A percentile compares a stretch with the other conserved stretches of the same genome.
Evolutionary conservation across 2,113 vertebrate genomes (phyloP).

Genomic region (Pterocles orientalis): DNA sequence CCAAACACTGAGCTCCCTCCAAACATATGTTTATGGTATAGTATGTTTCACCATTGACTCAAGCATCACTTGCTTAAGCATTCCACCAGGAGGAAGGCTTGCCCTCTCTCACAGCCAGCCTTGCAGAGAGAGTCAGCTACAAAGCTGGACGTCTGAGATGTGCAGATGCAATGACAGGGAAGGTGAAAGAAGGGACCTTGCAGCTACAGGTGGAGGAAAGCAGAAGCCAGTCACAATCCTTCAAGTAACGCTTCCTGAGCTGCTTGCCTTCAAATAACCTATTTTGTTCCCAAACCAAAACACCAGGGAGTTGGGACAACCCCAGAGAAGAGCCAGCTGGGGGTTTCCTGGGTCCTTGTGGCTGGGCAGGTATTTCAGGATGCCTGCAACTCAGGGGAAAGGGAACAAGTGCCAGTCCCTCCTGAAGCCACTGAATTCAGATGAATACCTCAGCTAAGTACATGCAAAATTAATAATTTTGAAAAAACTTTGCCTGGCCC

Average conservation of each 20-base stretch:
- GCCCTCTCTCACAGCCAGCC: background rate
- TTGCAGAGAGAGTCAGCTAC: background rate
- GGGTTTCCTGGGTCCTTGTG: background rate
- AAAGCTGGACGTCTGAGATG: background rate
- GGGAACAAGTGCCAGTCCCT: background rate
- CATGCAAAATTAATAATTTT: background rate
- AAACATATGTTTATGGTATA: fast-evolving
- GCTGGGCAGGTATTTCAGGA: background rate
- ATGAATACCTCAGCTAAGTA: background rate
- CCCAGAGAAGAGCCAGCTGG: background rate
- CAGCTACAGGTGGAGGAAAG: background rate
- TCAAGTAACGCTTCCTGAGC: background rate
- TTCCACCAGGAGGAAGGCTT: background rate
- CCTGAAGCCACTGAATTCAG: background rate
- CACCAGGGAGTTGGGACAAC: background rate
- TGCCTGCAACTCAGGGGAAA: background rate
- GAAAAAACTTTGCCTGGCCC: background rate
- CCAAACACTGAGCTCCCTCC: background rate
- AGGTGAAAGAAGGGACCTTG: background rate
- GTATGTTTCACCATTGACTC: background rate
- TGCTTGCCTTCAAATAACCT: background rate
- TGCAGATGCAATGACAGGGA: background rate
- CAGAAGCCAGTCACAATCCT: background rate
- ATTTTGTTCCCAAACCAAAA: background rate
- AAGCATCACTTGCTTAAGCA: background rate